Percentiles rank a stretch among this genome's conserved stretches.
Conservation (phyloP, 2,113 vertebrate species). For the Phocoena sinus region DNA sequence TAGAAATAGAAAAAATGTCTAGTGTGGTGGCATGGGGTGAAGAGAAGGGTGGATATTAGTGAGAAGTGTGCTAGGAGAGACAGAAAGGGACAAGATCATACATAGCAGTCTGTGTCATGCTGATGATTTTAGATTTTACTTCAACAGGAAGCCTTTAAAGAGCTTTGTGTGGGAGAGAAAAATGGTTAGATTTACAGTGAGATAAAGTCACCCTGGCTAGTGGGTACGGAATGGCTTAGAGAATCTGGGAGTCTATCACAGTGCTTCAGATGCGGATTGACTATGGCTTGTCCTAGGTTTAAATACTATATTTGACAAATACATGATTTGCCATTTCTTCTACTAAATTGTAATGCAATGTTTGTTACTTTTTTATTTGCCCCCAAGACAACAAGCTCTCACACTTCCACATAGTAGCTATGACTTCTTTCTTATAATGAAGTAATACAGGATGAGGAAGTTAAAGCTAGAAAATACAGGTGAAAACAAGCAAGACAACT, state of each 20-base stretch:
- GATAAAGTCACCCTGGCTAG: not conserved
- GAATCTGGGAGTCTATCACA: not conserved
- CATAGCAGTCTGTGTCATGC: not conserved
- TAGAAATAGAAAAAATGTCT: accelerated
- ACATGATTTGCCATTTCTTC: not conserved
- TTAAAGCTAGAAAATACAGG: conserved; percentile 21
- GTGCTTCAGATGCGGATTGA: not conserved
- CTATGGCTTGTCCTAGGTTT: not conserved
- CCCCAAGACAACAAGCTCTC: not conserved
- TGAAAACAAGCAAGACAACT: conserved; percentile 29
- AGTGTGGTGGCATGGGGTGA: too few species aligned
- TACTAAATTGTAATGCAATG: not conserved
- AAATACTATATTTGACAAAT: not conserved
- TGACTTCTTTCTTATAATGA: not conserved
- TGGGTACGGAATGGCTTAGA: not conserved
- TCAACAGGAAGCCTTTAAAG: not conserved
- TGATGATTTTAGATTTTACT: not conserved
- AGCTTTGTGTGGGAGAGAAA: not conserved
- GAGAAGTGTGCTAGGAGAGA: not conserved
- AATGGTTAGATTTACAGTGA: accelerated
- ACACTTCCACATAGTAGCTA: not conserved
- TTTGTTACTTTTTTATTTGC: not conserved
- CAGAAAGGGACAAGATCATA: accelerated
- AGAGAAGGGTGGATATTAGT: too few species aligned
- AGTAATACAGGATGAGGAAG: not conserved